These are phyloP conservation scores for Pogonomyrmex californicus DNA, from an alignment of 1,140 invertebrate species.

Conservation along the genomic window DNA sequence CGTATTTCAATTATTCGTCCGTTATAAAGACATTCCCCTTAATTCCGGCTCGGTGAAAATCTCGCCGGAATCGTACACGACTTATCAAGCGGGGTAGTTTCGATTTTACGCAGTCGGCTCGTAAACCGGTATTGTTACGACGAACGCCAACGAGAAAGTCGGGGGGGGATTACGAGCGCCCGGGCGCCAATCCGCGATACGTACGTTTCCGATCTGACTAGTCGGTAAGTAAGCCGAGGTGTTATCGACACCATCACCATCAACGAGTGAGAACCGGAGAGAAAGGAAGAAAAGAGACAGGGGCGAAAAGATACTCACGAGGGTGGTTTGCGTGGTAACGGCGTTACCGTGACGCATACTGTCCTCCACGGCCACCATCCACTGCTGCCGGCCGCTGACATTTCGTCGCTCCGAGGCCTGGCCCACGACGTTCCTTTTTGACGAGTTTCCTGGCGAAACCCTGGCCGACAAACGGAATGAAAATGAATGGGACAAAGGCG, in stretches of 20 bases:
- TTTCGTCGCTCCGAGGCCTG: slow-evolving; percentile 81
- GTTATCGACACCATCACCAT: slow-evolving; percentile 39
- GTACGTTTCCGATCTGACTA: background rate
- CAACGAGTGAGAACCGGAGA: background rate
- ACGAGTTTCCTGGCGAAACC: slow-evolving; percentile 90
- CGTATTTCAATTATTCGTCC: background rate
- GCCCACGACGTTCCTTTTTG: slow-evolving; percentile 85
- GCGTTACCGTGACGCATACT: slow-evolving; percentile 86
- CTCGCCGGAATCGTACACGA: background rate
- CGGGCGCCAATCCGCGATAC: slow-evolving; percentile 29
- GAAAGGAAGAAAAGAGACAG: background rate
- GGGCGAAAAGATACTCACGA: slow-evolving; percentile 88
- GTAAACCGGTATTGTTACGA: slow-evolving; percentile 61
- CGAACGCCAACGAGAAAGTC: slow-evolving; percentile 46
- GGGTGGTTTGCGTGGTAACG: slow-evolving; percentile 90
- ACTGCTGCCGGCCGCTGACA: slow-evolving; percentile 82
- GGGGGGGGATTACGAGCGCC: slow-evolving; percentile 51
- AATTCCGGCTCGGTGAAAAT: background rate
- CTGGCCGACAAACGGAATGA: slow-evolving; percentile 83
- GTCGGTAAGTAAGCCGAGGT: slow-evolving; percentile 37
- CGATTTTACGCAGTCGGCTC: slow-evolving; percentile 44
- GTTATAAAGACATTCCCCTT: background rate
- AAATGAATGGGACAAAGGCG: background rate
- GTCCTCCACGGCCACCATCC: slow-evolving; percentile 85
- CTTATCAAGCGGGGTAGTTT: background rate